These are phyloP conservation scores for Sminthurinus aureus DNA, from an alignment of 2,888 invertebrate species.

Conservation along the genomic window DNA sequence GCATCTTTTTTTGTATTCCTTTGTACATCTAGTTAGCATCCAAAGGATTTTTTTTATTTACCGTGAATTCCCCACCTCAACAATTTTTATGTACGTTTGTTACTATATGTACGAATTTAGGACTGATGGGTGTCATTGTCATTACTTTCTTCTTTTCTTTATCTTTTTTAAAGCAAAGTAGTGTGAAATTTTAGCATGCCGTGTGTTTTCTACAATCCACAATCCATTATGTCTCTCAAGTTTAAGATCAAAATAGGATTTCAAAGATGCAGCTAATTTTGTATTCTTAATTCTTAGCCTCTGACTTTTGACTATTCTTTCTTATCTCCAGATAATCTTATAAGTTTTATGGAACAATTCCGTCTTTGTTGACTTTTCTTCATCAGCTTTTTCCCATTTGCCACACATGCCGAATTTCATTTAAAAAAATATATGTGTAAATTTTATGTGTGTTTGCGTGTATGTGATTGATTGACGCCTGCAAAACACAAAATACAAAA, in stretches of 20 bases:
- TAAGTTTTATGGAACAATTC: no score
- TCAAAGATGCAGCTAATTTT: no score
- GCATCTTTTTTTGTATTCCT: not conserved
- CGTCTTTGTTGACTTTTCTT: not conserved
- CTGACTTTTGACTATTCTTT: no score
- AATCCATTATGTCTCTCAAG: not conserved
- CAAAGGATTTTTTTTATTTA: constrained; percentile 12
- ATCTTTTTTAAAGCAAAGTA: no score
- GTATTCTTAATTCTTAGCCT: no score
- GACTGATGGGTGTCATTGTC: no score
- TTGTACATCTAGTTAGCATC: not conserved
- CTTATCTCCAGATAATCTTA: no score
- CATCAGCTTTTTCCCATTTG: not conserved
- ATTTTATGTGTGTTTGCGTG: no score
- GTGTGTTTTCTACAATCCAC: not conserved
- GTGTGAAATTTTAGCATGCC: not conserved
- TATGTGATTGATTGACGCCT: not conserved
- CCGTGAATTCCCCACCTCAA: constrained; percentile 18
- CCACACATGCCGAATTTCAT: not conserved
- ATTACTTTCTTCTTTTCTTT: no score
- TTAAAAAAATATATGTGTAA: not conserved
- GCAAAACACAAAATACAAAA: not conserved
- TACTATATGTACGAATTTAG: no score
- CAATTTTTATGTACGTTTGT: not conserved
- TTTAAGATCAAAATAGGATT: no score